Percentiles rank a stretch among this genome's conserved stretches.
Evolutionary conservation across 30 jellyfish, hydroid and myxozoan genomes (phyloP).

Genomic region (Turritopsis rubra): DNA sequence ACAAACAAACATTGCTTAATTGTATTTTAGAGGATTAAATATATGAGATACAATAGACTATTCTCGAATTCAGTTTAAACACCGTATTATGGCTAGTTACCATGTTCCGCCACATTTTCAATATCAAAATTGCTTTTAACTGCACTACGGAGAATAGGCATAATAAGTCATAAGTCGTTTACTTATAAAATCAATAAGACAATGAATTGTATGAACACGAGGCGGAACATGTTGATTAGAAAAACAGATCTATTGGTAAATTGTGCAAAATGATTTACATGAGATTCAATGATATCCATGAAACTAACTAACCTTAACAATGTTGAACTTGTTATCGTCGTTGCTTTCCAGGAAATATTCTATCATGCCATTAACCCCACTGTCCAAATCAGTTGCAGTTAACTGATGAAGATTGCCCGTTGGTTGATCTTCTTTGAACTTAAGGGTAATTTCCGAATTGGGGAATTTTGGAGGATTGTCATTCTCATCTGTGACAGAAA

Average conservation of each 20-base stretch:
- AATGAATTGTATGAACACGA: no score
- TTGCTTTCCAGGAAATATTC: conserved; percentile 34
- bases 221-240: no score
- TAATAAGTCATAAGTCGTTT: no score
- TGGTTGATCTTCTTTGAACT: conserved; percentile 47
- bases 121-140: not conserved
- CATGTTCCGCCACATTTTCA: no score
- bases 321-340: conserved; percentile 29
- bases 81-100: no score
- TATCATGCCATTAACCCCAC: conserved; percentile 56
- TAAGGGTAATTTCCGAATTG: conserved; percentile 20
- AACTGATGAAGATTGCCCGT: conserved; percentile 31
- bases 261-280: no score
- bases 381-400: conserved; percentile 71
- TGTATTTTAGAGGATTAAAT: no score
- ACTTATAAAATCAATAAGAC: no score
- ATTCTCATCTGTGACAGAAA: conserved; percentile 15
- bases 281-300: no score
- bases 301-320: conserved; percentile 34
- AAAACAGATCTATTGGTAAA: no score
- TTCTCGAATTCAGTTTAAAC: no score
- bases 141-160: not conserved
- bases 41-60: no score
- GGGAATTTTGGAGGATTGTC: conserved; percentile 31
- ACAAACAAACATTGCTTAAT: conserved; percentile 14